Conservation (phyloP, 2,113 vertebrate genomes). For the Dicentrarchus labrax region DNA sequence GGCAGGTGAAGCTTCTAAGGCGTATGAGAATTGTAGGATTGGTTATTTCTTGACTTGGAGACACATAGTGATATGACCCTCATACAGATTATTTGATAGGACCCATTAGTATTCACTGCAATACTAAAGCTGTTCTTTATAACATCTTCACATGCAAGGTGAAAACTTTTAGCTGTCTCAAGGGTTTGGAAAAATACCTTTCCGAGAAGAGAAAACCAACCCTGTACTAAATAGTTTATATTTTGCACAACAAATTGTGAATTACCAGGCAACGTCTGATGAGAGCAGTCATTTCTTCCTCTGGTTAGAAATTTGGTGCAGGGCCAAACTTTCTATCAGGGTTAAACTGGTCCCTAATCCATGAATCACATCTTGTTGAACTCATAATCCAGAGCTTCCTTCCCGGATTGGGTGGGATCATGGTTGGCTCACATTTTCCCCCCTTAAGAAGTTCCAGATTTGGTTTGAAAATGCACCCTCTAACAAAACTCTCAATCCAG, state of each 20-base stretch:
- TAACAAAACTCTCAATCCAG: background rate
- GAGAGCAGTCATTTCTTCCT: background rate
- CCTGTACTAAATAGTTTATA: background rate
- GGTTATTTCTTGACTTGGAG: background rate
- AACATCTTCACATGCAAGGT: background rate
- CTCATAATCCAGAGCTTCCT: conserved; percentile 3
- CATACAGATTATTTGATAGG: conserved; percentile 14
- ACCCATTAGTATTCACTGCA: conserved; percentile 26
- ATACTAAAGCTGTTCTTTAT: background rate
- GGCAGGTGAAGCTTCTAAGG: background rate
- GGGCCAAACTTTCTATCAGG: background rate
- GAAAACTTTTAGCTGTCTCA: background rate
- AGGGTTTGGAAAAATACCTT: background rate
- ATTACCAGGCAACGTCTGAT: background rate
- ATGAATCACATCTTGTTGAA: conserved; percentile 18
- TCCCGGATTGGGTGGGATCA: conserved; percentile 21
- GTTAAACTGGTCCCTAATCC: conserved; percentile 24
- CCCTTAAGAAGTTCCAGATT: conserved; percentile 5
- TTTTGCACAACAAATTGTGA: background rate
- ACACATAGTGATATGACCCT: background rate
- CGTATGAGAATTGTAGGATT: background rate
- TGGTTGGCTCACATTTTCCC: conserved; percentile 1
- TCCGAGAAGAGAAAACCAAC: background rate
- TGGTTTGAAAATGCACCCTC: conserved; percentile 18
- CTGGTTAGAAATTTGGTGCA: conserved; percentile 12